Conservation (phyloP, 2,113 vertebrate species). For the Podilymbus podiceps region DNA sequence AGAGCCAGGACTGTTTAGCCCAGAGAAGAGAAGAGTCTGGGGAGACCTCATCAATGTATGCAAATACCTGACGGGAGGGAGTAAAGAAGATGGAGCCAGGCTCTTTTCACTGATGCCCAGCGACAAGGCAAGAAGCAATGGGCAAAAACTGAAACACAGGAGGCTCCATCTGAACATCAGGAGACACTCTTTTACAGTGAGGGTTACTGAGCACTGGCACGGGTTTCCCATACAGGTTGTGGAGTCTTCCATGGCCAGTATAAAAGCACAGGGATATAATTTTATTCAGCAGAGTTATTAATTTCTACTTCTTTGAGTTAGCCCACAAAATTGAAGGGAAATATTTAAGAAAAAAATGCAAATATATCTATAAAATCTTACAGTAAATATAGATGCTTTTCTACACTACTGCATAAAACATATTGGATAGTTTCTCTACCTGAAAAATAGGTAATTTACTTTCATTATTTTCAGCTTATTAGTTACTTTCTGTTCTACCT, state of each 20-base stretch:
- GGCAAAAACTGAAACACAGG: neutral
- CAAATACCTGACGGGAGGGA: accelerated
- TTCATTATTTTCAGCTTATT: neutral
- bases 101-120: neutral
- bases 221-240: neutral
- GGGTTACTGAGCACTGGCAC: neutral
- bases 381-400: neutral
- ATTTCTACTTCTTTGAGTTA: neutral
- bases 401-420: neutral
- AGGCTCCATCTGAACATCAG: neutral
- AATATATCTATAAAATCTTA: neutral
- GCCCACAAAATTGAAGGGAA: neutral
- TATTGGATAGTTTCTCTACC: neutral
- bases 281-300: neutral
- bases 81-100: neutral
- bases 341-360: neutral
- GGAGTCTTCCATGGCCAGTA: neutral
- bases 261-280: neutral
- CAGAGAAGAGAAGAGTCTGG: neutral
- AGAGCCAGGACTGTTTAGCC: neutral
- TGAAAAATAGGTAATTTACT: neutral
- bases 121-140: neutral
- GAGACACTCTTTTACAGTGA: neutral
- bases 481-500: neutral
- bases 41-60: neutral